Evolutionary conservation across 2,113 vertebrate genomes (phyloP).

Genomic region (Melierax canorus): DNA sequence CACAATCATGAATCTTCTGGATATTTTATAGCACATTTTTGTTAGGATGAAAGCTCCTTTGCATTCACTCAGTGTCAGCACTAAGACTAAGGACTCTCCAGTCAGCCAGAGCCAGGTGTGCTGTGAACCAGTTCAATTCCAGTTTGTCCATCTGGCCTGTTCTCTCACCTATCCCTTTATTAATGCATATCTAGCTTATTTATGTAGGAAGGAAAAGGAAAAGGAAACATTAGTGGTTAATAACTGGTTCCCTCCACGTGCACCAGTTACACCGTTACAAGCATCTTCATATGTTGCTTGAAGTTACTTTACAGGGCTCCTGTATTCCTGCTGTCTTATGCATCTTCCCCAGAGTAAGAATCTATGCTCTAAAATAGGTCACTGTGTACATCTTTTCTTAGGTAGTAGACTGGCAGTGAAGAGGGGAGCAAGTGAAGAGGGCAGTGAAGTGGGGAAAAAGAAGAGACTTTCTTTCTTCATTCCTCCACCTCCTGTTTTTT

Average conservation of each 20-base stretch:
- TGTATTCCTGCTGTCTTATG: background rate
- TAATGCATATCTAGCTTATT: background rate
- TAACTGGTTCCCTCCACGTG: background rate
- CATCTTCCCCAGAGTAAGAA: background rate
- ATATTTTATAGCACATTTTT: background rate
- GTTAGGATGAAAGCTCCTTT: background rate
- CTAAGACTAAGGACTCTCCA: background rate
- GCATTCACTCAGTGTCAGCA: background rate
- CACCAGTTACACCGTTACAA: background rate
- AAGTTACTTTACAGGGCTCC: background rate
- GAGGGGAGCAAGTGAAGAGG: background rate
- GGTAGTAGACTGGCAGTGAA: background rate
- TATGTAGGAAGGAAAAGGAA: background rate
- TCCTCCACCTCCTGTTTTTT: background rate
- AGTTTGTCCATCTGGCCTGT: background rate
- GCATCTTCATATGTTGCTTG: background rate
- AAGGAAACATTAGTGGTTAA: background rate
- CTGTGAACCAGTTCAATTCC: background rate
- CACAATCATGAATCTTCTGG: background rate
- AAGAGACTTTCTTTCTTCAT: background rate
- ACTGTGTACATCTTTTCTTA: background rate
- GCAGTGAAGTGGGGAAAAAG: background rate
- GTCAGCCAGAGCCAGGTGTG: background rate
- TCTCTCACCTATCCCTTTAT: background rate
- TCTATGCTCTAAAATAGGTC: background rate